These are phyloP conservation scores for Oreochromis tanganicae DNA, from an alignment of 2,113 vertebrate species.

Conservation along the genomic window DNA sequence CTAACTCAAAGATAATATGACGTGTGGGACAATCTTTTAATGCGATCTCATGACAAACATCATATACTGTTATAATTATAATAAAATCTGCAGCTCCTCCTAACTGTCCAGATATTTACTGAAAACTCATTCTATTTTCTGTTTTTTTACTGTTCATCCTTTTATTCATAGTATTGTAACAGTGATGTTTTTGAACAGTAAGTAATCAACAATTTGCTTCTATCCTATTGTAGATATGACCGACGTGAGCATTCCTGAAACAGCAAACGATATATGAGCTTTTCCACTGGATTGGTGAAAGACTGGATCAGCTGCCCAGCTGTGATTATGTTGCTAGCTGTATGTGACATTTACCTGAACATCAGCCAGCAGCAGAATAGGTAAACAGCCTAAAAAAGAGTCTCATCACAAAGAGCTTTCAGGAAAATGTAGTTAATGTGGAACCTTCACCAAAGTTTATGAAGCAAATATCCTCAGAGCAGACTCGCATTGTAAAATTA, in stretches of 20 bases:
- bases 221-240: background rate
- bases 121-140: background rate
- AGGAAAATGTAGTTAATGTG: background rate
- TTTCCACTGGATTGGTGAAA: background rate
- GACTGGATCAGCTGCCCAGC: background rate
- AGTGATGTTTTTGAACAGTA: background rate
- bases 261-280: background rate
- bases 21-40: background rate
- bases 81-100: background rate
- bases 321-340: background rate
- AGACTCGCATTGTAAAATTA: background rate
- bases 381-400: background rate
- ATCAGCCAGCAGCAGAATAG: background rate
- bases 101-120: background rate
- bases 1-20: background rate
- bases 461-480: background rate
- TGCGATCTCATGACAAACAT: background rate
- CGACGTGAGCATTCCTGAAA: background rate
- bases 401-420: background rate
- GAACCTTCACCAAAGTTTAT: background rate
- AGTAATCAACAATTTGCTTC: background rate
- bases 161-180: background rate
- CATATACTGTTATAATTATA: background rate
- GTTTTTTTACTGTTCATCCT: background rate
- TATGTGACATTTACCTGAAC: background rate